Evolutionary conservation across 2,888 invertebrate species (phyloP).

Genomic region (Osmoderma eremita): DNA sequence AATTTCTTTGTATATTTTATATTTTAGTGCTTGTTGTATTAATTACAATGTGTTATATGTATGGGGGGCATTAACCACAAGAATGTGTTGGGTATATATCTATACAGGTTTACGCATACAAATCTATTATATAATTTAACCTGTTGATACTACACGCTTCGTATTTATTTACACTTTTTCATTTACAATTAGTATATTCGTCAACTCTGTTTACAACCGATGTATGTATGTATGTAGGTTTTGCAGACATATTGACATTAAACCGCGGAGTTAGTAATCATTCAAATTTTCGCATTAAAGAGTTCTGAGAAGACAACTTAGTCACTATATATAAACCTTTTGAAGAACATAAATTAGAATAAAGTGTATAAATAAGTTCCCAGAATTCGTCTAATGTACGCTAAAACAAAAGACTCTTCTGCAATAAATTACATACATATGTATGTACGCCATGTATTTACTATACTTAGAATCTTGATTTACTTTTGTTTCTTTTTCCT

Average conservation of each 20-base stretch:
- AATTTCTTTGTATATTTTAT: no score
- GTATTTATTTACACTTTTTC: no score
- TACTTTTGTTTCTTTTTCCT: not conserved
- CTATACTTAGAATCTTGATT: no score
- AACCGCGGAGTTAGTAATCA: slow-evolving; percentile 9
- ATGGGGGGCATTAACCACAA: no score
- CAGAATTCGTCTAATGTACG: slow-evolving; percentile 27
- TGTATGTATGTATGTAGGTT: no score
- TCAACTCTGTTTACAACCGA: slow-evolving; percentile 2
- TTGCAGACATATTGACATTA: slow-evolving; percentile 2
- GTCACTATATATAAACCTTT: slow-evolving; percentile 35
- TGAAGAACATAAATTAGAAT: slow-evolving; percentile 36
- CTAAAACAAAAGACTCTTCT: slow-evolving; percentile 12
- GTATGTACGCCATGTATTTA: no score
- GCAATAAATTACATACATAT: slow-evolving; percentile 6
- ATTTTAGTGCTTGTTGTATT: no score
- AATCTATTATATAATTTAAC: no score
- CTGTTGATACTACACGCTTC: no score
- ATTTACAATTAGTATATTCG: not conserved
- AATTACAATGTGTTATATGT: no score
- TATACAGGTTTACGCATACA: no score
- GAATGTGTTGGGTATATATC: no score
- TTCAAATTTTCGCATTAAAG: slow-evolving; percentile 20
- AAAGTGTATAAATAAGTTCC: slow-evolving; percentile 33
- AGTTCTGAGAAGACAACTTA: slow-evolving; percentile 23